These are phyloP conservation scores for Micrastur ruficollis DNA, from an alignment of 2,797 vertebrate genomes.

Conservation along the genomic window DNA sequence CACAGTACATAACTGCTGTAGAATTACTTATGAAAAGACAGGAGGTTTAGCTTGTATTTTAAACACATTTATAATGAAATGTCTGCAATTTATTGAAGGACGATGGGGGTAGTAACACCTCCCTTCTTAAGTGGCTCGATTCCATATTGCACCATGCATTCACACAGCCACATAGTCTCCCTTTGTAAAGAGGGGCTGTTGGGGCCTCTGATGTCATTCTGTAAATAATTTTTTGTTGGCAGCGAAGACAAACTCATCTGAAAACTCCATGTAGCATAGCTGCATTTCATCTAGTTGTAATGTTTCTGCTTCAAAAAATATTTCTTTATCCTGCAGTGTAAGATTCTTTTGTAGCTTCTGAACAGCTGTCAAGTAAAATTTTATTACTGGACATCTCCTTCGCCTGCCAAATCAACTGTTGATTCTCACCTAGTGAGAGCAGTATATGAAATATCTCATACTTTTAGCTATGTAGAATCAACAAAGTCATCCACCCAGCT, in stretches of 20 bases:
- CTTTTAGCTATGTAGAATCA: background rate
- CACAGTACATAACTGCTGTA: background rate
- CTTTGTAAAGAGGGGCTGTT: background rate
- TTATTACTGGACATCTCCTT: conserved; percentile 31
- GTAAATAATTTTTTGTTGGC: background rate
- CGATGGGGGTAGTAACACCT: background rate
- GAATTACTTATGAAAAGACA: background rate
- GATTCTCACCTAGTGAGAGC: background rate
- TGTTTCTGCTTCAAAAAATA: conserved; percentile 41
- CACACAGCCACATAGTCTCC: background rate
- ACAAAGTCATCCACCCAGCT: background rate
- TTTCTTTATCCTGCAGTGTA: background rate
- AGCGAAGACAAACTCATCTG: background rate
- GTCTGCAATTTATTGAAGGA: background rate
- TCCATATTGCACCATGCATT: background rate
- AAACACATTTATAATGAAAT: background rate
- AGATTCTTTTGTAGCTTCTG: conserved; percentile 32
- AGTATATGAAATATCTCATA: background rate
- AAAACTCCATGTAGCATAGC: background rate
- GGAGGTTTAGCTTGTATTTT: background rate
- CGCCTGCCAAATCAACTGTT: background rate
- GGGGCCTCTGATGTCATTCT: background rate
- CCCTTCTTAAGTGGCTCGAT: background rate
- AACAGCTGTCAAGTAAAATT: conserved; percentile 50
- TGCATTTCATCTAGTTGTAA: conserved; percentile 24